phyloP scores from a whole-genome alignment of 2,888 invertebrate genomes.

The Rhamphomyia laevipes region DNA sequence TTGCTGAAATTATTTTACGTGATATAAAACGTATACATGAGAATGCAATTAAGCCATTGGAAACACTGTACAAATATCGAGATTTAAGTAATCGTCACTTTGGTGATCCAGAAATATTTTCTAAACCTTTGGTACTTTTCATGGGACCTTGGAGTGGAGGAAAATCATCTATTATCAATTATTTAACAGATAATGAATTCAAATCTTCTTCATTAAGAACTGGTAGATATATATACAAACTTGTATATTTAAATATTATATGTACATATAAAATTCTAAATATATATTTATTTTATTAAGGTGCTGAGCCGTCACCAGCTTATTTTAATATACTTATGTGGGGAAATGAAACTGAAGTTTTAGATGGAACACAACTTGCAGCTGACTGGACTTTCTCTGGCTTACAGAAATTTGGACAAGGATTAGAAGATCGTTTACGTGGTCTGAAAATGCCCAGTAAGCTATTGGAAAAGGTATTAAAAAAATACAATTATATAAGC shows the following conservation, averaged over 20 bases:
- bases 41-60: constrained; percentile 77
- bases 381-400: constrained; percentile 91
- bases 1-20: constrained; percentile 65
- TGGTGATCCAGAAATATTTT: constrained; percentile 89
- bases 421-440: constrained; percentile 74
- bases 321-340: constrained; percentile 87
- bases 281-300: constrained; percentile 37
- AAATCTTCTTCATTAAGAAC: constrained; percentile 72
- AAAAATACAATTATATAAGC: not conserved
- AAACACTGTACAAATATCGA: constrained; percentile 81
- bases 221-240: constrained; percentile 45
- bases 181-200: constrained; percentile 78
- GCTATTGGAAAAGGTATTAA: constrained; percentile 69
- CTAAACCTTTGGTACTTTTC: constrained; percentile 82
- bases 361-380: constrained; percentile 88
- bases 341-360: constrained; percentile 71
- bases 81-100: constrained; percentile 86
- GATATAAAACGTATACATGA: constrained; percentile 80
- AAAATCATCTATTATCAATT: constrained; percentile 88
- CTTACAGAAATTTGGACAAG: constrained; percentile 90
- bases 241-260: not conserved
- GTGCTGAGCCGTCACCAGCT: constrained; percentile 87
- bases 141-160: constrained; percentile 97
- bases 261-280: not conserved
- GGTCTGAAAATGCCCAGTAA: constrained; percentile 72